These are phyloP conservation scores for Ips nitidus DNA, from an alignment of 1,140 invertebrate species.

Conservation along the genomic window DNA sequence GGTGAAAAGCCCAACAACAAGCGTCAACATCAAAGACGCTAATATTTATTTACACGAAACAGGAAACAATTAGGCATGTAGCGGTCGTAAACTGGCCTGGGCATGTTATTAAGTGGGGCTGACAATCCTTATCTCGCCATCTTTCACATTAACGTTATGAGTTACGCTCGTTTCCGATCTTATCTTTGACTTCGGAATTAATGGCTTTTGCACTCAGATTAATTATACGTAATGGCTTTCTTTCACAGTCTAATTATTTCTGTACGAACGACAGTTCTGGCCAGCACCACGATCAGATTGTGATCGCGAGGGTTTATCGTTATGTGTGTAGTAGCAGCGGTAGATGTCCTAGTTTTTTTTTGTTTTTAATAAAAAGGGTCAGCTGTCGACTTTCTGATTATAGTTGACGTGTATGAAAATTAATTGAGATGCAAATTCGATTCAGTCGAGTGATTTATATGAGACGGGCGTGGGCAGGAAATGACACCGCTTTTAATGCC, in stretches of 20 bases:
- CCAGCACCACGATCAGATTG: neutral
- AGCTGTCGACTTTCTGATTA: neutral
- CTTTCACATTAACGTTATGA: conserved; percentile 16
- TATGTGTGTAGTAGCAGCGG: neutral
- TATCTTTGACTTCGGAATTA: conserved; percentile 13
- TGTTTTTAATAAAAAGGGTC: neutral
- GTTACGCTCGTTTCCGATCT: conserved; percentile 11
- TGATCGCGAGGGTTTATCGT: neutral
- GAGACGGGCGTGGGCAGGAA: neutral
- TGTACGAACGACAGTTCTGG: neutral
- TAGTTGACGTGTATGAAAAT: neutral
- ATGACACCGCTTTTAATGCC: neutral
- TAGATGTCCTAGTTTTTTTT: neutral
- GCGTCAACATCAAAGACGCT: neutral
- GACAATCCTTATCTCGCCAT: conserved; percentile 10
- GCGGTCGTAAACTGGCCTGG: neutral
- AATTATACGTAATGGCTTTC: conserved; percentile 13
- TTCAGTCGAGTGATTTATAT: neutral
- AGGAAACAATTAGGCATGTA: conserved; percentile 7
- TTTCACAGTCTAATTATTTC: conserved; percentile 9
- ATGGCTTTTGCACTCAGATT: conserved; percentile 14
- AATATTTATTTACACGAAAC: conserved; percentile 12
- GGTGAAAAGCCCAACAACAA: too few species aligned
- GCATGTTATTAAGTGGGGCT: conserved; percentile 9
- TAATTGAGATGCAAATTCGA: conserved; percentile 5